Conservation (phyloP, 2,113 vertebrate species). For the Podiceps cristatus region DNA sequence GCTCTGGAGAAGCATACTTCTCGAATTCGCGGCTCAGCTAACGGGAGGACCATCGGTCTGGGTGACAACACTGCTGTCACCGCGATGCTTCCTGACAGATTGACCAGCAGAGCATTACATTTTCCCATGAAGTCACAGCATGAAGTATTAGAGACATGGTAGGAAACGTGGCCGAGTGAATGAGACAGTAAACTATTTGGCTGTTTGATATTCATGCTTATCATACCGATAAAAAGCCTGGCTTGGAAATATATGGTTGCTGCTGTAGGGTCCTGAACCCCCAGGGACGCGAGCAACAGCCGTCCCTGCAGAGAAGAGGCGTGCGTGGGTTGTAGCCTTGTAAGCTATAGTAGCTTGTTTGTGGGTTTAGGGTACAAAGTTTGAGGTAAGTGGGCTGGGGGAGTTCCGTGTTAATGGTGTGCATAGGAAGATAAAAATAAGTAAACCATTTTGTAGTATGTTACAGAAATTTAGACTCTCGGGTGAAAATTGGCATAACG, state of each 20-base stretch:
- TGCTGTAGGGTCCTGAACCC: background rate
- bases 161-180: background rate
- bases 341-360: background rate
- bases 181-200: background rate
- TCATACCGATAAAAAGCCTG: background rate
- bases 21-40: background rate
- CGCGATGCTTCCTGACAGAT: background rate
- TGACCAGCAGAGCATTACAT: background rate
- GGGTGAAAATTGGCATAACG: accelerated
- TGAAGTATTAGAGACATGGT: background rate
- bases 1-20: accelerated
- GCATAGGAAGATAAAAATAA: background rate
- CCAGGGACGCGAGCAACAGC: background rate
- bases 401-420: background rate
- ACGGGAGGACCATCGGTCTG: background rate
- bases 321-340: background rate
- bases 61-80: background rate
- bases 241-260: background rate
- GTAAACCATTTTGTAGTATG: background rate
- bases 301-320: background rate
- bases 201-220: background rate
- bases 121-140: background rate
- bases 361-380: background rate
- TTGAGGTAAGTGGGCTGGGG: background rate
- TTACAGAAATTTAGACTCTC: background rate